A percentile compares a stretch with the other conserved stretches of the same genome.
Evolutionary conservation across 2,113 vertebrate genomes (phyloP).

Genomic region (Anguilla rostrata): DNA sequence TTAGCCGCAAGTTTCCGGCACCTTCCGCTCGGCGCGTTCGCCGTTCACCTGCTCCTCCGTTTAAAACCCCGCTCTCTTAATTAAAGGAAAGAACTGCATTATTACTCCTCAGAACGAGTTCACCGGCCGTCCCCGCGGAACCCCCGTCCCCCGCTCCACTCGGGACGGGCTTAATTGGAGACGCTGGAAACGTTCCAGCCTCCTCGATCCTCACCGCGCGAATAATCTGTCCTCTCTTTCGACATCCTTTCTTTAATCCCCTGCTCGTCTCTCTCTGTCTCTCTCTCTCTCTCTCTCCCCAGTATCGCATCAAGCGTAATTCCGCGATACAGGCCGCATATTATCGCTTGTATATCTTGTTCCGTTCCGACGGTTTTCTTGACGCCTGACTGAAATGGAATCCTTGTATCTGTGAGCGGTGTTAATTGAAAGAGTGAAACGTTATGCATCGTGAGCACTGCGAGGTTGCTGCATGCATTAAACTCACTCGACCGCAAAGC

Average conservation of each 20-base stretch:
- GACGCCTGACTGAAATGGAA: not conserved
- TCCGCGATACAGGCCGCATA: not conserved
- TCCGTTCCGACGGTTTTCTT: not conserved
- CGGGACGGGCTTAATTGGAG: constrained; percentile 52
- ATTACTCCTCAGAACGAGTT: constrained; percentile 44
- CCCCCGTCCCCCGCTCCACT: constrained; percentile 48
- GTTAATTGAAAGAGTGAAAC: not conserved
- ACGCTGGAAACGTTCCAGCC: constrained; percentile 53
- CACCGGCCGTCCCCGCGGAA: constrained; percentile 40
- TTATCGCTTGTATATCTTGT: not conserved
- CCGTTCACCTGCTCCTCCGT: constrained; percentile 23
- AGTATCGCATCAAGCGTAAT: not conserved
- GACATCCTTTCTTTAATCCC: not conserved
- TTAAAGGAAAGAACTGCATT: constrained; percentile 46
- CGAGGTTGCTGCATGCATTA: not conserved
- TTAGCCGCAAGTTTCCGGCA: not conserved
- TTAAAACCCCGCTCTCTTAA: constrained; percentile 35
- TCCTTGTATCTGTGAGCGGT: not conserved
- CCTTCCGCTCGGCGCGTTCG: constrained; percentile 36
- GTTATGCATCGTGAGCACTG: not conserved
- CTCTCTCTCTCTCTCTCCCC: not conserved
- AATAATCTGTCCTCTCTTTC: not conserved
- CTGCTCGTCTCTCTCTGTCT: not conserved
- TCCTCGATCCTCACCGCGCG: constrained; percentile 28
- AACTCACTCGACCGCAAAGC: not conserved